Percentiles rank a stretch among this genome's conserved stretches.
phyloP scores from a whole-genome alignment of 2,888 invertebrate genomes.

The Drosophila longiperda region DNA sequence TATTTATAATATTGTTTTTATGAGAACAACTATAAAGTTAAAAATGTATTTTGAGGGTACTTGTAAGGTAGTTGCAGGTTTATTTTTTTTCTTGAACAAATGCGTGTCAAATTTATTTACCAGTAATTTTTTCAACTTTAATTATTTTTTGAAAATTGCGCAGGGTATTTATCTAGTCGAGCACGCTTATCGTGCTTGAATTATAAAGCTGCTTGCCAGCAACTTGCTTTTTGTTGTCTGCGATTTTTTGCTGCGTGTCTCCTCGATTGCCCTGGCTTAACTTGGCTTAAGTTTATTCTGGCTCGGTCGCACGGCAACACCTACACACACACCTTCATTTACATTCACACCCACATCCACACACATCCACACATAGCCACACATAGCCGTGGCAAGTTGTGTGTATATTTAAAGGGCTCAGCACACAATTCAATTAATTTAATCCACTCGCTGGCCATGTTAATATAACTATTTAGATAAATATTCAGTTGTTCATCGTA shows the following conservation, averaged over 20 bases:
- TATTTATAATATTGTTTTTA: too few species aligned
- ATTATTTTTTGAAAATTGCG: neutral
- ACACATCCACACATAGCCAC: too few species aligned
- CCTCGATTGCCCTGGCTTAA: slow-evolving; percentile 65
- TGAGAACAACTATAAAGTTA: too few species aligned
- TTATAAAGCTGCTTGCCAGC: slow-evolving; percentile 48
- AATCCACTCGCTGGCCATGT: slow-evolving; percentile 61
- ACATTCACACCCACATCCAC: neutral
- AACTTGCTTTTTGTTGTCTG: slow-evolving; percentile 43
- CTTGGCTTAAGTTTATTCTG: slow-evolving; percentile 55
- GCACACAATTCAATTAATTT: slow-evolving; percentile 78
- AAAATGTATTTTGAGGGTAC: neutral
- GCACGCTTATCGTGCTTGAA: slow-evolving; percentile 6
- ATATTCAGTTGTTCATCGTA: too few species aligned
- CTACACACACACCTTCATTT: neutral
- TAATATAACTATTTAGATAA: slow-evolving; percentile 44
- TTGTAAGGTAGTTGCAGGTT: neutral
- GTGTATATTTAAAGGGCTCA: slow-evolving; percentile 22
- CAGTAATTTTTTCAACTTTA: neutral
- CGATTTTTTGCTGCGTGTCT: slow-evolving; percentile 46
- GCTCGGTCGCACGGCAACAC: neutral
- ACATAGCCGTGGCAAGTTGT: neutral
- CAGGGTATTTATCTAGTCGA: slow-evolving; percentile 14
- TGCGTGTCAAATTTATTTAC: neutral
- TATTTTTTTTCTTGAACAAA: neutral